Conservation (phyloP, 2,113 vertebrate species). For the Tympanuchus pallidicinctus region DNA sequence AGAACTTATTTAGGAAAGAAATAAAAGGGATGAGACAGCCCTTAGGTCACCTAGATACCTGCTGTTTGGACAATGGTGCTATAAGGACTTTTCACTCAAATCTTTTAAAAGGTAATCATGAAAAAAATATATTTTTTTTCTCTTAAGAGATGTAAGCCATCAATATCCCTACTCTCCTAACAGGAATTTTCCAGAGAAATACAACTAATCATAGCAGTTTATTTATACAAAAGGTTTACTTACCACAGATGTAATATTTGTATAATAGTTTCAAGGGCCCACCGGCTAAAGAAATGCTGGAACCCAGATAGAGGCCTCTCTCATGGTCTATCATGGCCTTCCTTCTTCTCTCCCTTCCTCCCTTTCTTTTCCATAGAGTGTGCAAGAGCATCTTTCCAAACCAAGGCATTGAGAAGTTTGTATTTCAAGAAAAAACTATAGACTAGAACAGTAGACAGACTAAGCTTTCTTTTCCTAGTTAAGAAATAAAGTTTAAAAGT, state of each 20-base stretch:
- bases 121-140: neutral
- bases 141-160: neutral
- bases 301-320: neutral
- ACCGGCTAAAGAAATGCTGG: neutral
- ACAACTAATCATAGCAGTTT: neutral
- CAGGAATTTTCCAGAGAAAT: neutral
- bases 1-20: neutral
- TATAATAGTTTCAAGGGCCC: neutral
- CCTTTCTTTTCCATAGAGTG: neutral
- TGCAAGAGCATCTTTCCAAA: neutral
- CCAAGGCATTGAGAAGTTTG: neutral
- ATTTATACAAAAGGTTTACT: conserved; percentile 2
- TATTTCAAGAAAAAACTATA: neutral
- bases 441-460: neutral
- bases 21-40: neutral
- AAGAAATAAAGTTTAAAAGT: neutral
- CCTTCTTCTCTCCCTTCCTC: too few relatives aligned
- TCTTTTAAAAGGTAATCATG: neutral
- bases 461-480: neutral
- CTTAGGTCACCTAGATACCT: neutral
- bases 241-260: neutral
- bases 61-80: neutral
- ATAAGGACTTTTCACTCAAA: neutral
- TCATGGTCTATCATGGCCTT: neutral
- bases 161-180: neutral